Percentiles rank a stretch among this genome's conserved stretches.
phyloP scores from a whole-genome alignment of 1,140 invertebrate genomes.

The Drosophila parabipectinata region DNA sequence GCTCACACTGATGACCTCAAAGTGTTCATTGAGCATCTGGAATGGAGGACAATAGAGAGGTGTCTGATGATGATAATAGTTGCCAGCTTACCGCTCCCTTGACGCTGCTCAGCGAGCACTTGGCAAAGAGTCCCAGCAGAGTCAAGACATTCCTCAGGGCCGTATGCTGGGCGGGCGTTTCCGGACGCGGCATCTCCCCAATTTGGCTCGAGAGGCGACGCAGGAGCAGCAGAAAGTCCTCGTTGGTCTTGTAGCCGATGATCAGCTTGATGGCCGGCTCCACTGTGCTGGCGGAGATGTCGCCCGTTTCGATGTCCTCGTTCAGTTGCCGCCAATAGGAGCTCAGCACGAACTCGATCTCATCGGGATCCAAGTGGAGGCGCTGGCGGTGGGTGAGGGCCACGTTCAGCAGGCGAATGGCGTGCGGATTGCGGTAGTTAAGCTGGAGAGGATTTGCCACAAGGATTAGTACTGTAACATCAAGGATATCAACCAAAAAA shows the following conservation, averaged over 20 bases:
- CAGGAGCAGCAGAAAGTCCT: slow-evolving; percentile 69
- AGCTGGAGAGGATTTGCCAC: slow-evolving; percentile 33
- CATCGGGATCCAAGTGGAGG: slow-evolving; percentile 74
- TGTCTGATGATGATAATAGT: not conserved
- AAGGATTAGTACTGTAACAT: not conserved
- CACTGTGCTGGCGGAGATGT: slow-evolving; percentile 14
- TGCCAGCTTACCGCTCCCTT: slow-evolving; percentile 61
- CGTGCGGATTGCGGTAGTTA: slow-evolving; percentile 68
- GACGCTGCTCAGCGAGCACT: slow-evolving; percentile 70
- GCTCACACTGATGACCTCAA: slow-evolving; percentile 63
- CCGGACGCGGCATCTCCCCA: slow-evolving; percentile 37
- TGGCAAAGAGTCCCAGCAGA: slow-evolving; percentile 60
- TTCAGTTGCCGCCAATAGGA: slow-evolving; percentile 74
- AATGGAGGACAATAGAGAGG: too few relatives aligned
- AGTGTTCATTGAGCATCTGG: slow-evolving; percentile 81
- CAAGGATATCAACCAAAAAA: not conserved
- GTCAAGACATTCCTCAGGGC: slow-evolving; percentile 59
- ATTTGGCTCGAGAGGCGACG: slow-evolving; percentile 39
- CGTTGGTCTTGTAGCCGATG: slow-evolving; percentile 79
- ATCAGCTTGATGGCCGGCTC: slow-evolving; percentile 70
- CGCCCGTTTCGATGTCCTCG: slow-evolving; percentile 48
- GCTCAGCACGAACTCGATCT: slow-evolving; percentile 74
- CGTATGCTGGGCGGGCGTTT: slow-evolving; percentile 31
- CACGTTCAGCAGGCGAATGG: slow-evolving; percentile 65
- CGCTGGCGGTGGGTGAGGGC: slow-evolving; percentile 68